Base-by-base conservation (phyloP, 2,113 vertebrate genomes). In the Nematolebias whitei region DNA sequence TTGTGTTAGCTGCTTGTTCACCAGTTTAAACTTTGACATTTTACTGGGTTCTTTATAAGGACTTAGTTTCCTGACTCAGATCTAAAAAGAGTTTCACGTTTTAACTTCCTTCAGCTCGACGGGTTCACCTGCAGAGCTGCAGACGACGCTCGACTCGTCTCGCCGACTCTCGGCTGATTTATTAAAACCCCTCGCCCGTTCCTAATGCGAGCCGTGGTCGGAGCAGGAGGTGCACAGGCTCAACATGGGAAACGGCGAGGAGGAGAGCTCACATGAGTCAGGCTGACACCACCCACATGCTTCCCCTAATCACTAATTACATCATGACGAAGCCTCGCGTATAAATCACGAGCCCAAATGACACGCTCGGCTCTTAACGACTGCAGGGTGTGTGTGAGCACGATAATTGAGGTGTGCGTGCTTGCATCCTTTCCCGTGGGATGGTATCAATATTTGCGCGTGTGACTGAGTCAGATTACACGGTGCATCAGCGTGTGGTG, bases 231-330 rank as follows among this genome's bases (percentile, higher is more conserved):
- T 19, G 63, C 52, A 38, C 47, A 35, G 7, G 55, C 6, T 54
- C 64, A 15, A 83, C 83, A 83, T 85, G 75, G 79, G 83, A 84
- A 83, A 77, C 35, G 1, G 38, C 13, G 53, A 58, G 57, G 73
- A 74, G 75, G 78, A 62, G 69, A 75, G 63, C 63, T 80, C 80
- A 80, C 72, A 84, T 84, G 80, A 86, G 69, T 70, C 61, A 76
- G 63, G 58, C 70, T 76, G 52, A 84, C 79, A 74, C 79, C 83
- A 80, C 87, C 85, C 85, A 84, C 83, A 84, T 79, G 56, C 80
- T 85, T 80, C 76, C 74, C 71, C 79, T 82, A 85, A 87, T 89
- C 83, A 87, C 85, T 84, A 84, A 89, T 89, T 84, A 87, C 74
- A 87, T 83, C 81, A 80, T 79, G 81, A 81, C 78, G 68, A 68